Percentiles rank a stretch among this genome's conserved stretches.
phyloP scores from a whole-genome alignment of 2,888 invertebrate species.

The Erebia aethiops region DNA sequence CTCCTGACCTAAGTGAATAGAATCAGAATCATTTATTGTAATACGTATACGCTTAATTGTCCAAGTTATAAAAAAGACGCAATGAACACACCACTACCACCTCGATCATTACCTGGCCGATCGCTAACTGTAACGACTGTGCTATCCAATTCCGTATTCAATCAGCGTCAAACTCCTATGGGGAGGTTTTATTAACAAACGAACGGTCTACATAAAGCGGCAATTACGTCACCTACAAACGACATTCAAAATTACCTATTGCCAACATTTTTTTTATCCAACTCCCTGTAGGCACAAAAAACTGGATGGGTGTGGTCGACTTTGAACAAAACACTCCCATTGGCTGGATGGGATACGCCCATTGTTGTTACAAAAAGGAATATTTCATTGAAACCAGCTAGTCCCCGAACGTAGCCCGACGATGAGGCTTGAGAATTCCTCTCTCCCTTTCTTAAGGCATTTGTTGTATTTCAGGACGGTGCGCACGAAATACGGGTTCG shows the following conservation, averaged over 20 bases:
- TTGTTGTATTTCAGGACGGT: conserved; percentile 74
- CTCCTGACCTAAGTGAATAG: too few species aligned
- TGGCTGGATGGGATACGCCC: conserved; percentile 70
- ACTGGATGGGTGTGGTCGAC: conserved; percentile 73
- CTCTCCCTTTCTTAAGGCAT: conserved; percentile 75
- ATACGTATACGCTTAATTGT: neutral
- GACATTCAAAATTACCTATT: conserved; percentile 78
- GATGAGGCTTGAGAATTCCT: conserved; percentile 77
- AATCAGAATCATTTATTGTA: too few species aligned
- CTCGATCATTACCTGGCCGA: conserved; percentile 11
- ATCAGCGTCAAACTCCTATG: conserved; percentile 49
- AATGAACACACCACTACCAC: neutral
- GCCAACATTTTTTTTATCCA: conserved; percentile 74
- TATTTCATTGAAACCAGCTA: conserved; percentile 50
- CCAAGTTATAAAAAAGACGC: neutral
- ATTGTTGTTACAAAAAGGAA: conserved; percentile 70
- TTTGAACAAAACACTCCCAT: conserved; percentile 64
- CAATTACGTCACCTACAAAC: conserved; percentile 75
- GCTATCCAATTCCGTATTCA: conserved; percentile 50
- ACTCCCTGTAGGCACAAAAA: conserved; percentile 80
- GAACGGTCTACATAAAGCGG: conserved; percentile 63
- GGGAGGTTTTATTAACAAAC: conserved; percentile 48
- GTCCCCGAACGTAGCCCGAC: conserved; percentile 58
- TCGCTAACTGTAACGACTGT: conserved; percentile 38
- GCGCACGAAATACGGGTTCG: conserved; percentile 68